Base-by-base conservation (phyloP, 2,888 invertebrate species). In the Diarsia rubi region DNA sequence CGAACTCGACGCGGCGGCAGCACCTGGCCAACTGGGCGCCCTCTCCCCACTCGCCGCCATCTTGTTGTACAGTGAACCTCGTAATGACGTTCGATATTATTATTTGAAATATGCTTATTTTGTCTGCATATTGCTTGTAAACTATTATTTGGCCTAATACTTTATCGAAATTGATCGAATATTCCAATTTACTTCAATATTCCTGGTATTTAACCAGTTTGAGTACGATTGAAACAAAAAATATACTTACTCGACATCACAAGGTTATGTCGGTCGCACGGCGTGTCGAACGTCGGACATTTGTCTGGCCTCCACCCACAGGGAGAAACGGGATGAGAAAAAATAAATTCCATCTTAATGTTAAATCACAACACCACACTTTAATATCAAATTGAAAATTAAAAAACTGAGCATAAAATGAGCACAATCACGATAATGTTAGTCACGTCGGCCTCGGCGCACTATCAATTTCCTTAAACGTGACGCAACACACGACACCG, bases 1-100 rank as follows among this genome's bases (percentile, higher is more conserved):
- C 96, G 96, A 96, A 95, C 96, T 96, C 96, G 94, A 96, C 96
- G 96, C 96, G 96, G 96, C 97, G 96, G 97, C 97, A 97, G 97
- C 97, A 97, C 96, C 96, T 96, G 96, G 96, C 95, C 93, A 95
- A 96, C 96, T 96, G 96, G 95, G 94, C 94, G 95, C 96, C 94
- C 95, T 95, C 96, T 95, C 96, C 96, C 96, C 96, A 95, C 96
- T 94, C 93, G 96, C 90, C 96, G 96, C 96, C 96, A 96, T 96
- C 95, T 96, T 96, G 96, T 96, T 96, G 96, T 93, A 88, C 93
- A 92, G 88, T 92, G 90, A 94, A 93, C 94, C 93, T 95, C 93
- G 94, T 89, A 93, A 92, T 96, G 96, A 95, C 96, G 96, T 96
- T 94, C 94, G 91, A 94, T 96, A 96, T 94, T 96, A 95, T 94